These are phyloP conservation scores for Asobara japonica DNA, from an alignment of 1,140 invertebrate species.

Conservation along the genomic window DNA sequence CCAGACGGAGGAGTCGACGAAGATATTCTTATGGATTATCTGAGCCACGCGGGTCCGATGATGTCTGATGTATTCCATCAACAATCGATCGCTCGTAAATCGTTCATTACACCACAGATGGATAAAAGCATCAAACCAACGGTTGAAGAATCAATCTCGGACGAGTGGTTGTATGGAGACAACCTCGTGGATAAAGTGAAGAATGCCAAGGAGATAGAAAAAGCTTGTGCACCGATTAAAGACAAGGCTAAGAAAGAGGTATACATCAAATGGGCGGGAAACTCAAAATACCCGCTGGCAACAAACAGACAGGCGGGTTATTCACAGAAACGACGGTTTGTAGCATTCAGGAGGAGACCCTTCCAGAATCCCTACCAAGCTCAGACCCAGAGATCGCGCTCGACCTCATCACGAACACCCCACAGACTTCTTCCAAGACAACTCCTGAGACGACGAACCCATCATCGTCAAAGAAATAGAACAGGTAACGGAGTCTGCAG, in stretches of 20 bases:
- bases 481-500: conserved; percentile 20
- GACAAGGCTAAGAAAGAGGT: conserved; percentile 6
- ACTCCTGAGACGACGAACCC: conserved; percentile 14
- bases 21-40: conserved; percentile 21
- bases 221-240: conserved; percentile 31
- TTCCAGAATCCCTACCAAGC: conserved; percentile 14
- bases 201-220: conserved; percentile 30
- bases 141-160: conserved; percentile 41
- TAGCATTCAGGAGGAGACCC: background rate
- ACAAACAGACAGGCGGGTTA: conserved; percentile 12
- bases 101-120: conserved; percentile 32
- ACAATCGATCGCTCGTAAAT: conserved; percentile 36
- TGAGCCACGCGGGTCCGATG: conserved; percentile 34
- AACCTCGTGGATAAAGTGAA: conserved; percentile 26
- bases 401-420: background rate
- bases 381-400: background rate
- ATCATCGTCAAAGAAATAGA: conserved; percentile 27
- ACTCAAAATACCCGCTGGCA: conserved; percentile 26
- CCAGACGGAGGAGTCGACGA: conserved; percentile 25
- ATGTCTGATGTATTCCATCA: conserved; percentile 42
- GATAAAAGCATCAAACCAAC: conserved; percentile 42
- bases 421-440: background rate
- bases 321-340: background rate
- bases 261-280: conserved; percentile 21
- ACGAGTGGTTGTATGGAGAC: conserved; percentile 43